phyloP scores from a whole-genome alignment of 2,797 vertebrate genomes.

The Mormyrops boulengeri region DNA sequence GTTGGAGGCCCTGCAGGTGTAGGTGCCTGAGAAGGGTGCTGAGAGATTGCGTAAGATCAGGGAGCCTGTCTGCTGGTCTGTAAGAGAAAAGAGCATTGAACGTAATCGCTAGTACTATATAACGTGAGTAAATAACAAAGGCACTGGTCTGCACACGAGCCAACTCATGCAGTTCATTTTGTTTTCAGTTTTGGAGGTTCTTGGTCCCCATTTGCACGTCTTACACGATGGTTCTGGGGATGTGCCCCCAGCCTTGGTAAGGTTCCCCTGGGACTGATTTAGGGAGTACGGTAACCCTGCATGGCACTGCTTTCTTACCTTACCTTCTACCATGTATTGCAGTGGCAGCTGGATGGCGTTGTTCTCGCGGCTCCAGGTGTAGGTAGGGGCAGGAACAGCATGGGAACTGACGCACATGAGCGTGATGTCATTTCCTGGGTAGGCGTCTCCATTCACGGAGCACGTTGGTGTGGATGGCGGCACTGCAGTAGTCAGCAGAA shows the following conservation, averaged over 20 bases:
- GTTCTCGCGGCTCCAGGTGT: conserved; percentile 49
- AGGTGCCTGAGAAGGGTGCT: conserved; percentile 51
- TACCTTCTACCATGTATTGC: conserved; percentile 54
- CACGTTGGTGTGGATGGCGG: conserved; percentile 54
- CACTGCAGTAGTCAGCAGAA: conserved; percentile 40
- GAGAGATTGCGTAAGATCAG: conserved; percentile 59
- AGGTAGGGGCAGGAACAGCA: conserved; percentile 54
- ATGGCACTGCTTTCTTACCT: neutral
- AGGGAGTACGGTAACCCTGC: neutral
- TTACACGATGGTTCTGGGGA: neutral
- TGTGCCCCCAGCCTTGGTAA: neutral
- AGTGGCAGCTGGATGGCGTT: conserved; percentile 38
- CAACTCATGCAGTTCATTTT: neutral
- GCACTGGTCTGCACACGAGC: neutral
- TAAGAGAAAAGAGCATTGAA: neutral
- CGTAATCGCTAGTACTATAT: neutral
- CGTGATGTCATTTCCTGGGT: conserved; percentile 47
- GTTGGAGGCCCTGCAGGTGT: conserved; percentile 58
- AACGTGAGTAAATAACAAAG: neutral
- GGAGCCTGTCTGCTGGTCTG: conserved; percentile 55
- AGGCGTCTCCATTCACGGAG: conserved; percentile 39
- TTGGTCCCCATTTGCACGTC: neutral
- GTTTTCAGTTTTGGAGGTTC: neutral
- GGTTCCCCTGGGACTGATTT: neutral
- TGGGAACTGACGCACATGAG: conserved; percentile 50